Base-by-base conservation (phyloP, 2,888 invertebrate genomes). In the Ectropis crepuscularia region DNA sequence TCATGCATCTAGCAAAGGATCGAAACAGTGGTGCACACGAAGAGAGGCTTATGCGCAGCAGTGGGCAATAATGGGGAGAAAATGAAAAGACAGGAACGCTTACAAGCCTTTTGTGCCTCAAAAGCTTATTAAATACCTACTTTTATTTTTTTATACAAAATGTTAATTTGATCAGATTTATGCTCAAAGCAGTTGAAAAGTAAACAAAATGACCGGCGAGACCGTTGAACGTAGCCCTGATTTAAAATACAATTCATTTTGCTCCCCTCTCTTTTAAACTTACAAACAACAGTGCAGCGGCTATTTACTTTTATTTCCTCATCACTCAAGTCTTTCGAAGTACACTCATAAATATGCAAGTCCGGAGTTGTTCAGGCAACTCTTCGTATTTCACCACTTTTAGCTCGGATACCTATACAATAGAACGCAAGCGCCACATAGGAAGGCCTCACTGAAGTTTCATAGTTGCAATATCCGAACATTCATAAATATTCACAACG, bases 321-420 rank as follows among this genome's bases (percentile, higher is more conserved):
- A 85, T 89, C 89, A 86, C 85, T 87, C 87, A 85, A 86, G 86
- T 86, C 85, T 87, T 86, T 85, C 77, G 79, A 86, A 87, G 83
- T 84, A 85, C 80, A 83, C 85, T 89, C 88, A 88, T 88, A 88
- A 89, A 89, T 89, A 88, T 88, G 87, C 89, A 87, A 86, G 82
- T 80, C 81, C 74, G 74, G 82, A 87, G 83, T 85, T 86, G 83
- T 81, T 80, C 82, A 77, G 77, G 82, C 79, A 84, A 80, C 83
- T 85, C 81, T 74, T 81, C 78, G 85, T 87, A 86, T 86, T 87
- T 85, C 80, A 83, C 80, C 82, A 84, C 81, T 85, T 83, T 84
- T 83, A 84, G 82, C 82, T 80, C 78, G 78, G 77, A 82, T 81
- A 83, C 80, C 81, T 78, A 80, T 81, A 87, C 87, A 88, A 88